Evolutionary conservation across 2,888 invertebrate genomes (phyloP), one percentile per base, ranked within the genome.

Genomic region (Lepidonotus clava): DNA sequence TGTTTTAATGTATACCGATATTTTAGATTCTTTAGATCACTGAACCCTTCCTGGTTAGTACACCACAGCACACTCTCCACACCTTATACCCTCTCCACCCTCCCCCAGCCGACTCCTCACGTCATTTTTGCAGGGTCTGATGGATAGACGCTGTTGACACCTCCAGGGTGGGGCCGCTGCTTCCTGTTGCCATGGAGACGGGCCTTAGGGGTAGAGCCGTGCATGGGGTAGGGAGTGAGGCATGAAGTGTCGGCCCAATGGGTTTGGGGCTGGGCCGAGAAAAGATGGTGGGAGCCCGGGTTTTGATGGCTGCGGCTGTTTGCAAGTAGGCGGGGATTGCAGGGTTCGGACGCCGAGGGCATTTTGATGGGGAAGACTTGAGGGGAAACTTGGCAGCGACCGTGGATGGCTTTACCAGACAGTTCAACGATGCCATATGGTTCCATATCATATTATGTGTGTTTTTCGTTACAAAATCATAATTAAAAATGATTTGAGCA

Each of bases 141-240:
- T 76, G 38, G 76, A 76, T 76, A 76, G 76, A 76, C 14, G 14
- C 40, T 76, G 38, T 38, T 40, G 40, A 76, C 76, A 5, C 38
- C 40, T 76, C 76, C 76, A 40, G 76, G 38, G 76, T 36, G 76
- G 51, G 21, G 21, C 76, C n/a, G 24, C 46, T 61, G 61, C n/a
- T 61, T 51, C 38, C 38, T 76, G 76, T 76, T 76, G 40, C 76
- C 36, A 76, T 76, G 76, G 76, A n/a, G 38, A 76, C 76, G 38
- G 38, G 76, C 28, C 34, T 61, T 24, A 32, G 66, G 66, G 28
- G 66, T 24, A 38, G 71, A 38, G 53, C 2, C 21, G 53, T 53
- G 53, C n/a, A 53, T 53, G 53, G 53, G 46, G 53, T 18, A n/a
- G 53, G 21, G 53, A 53, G n/a, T 18, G 53, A 53, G 53, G n/a